Conservation (phyloP, 1,140 invertebrate genomes). For the Luehdorfia chinensis region DNA sequence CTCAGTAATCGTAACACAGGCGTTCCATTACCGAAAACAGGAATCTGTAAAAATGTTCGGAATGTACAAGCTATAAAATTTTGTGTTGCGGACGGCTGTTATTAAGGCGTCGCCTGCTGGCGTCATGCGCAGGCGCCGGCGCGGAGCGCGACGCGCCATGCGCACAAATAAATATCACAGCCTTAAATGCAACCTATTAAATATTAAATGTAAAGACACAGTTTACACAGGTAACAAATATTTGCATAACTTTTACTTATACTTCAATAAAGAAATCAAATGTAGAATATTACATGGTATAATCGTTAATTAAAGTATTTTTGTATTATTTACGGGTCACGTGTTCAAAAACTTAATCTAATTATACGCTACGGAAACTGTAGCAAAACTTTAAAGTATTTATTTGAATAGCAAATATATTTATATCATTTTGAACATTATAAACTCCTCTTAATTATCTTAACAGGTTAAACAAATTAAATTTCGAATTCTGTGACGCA, state of each 20-base stretch:
- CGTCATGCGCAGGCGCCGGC: conserved; percentile 48
- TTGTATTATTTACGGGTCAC: no score
- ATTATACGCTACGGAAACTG: conserved; percentile 2
- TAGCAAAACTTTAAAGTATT: conserved; percentile 10
- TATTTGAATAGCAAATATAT: conserved; percentile 19
- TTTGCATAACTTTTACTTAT: not conserved
- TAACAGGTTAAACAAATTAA: conserved; percentile 11
- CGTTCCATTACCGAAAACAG: conserved; percentile 36
- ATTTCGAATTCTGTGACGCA: conserved; percentile 7
- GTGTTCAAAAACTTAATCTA: not conserved
- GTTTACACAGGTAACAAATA: not conserved
- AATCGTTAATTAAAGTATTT: no score
- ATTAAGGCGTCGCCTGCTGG: conserved; percentile 32
- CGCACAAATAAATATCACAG: conserved; percentile 42
- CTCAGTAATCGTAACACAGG: not conserved
- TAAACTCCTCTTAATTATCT: conserved; percentile 9
- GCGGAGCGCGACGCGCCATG: conserved; percentile 26
- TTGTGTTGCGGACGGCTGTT: conserved; percentile 40
- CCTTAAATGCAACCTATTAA: conserved; percentile 30
- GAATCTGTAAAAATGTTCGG: conserved; percentile 54
- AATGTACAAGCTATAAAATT: conserved; percentile 61
- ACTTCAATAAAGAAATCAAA: no score
- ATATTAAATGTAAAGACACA: not conserved
- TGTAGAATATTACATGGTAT: no score
- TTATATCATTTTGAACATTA: conserved; percentile 3